Conservation (phyloP, 2,113 vertebrate genomes). For the Entomyzon cyanotis region DNA sequence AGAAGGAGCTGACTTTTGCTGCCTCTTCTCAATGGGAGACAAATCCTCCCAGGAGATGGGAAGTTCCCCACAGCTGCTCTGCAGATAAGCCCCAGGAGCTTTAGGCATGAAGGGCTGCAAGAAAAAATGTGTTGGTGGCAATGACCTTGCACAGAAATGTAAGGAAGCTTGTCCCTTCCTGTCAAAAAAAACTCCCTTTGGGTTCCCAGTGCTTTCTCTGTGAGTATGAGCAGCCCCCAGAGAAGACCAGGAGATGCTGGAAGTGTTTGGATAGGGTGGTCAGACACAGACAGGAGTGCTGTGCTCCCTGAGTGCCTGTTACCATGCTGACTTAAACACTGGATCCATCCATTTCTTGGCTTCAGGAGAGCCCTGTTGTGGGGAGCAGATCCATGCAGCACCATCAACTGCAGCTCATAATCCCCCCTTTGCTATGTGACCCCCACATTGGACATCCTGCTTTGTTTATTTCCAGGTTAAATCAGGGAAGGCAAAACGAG, state of each 20-base stretch:
- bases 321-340: background rate
- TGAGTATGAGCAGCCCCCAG: background rate
- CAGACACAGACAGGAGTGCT: background rate
- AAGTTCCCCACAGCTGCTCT: background rate
- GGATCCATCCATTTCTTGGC: background rate
- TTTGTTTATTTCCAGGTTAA: background rate
- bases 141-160: background rate
- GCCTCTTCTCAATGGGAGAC: background rate
- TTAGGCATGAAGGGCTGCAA: background rate
- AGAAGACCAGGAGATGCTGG: background rate
- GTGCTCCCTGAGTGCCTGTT: background rate
- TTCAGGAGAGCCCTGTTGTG: background rate
- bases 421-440: background rate
- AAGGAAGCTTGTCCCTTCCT: background rate
- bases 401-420: background rate
- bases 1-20: background rate
- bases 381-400: background rate
- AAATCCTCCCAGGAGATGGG: background rate
- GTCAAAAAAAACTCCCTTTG: background rate
- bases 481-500: background rate
- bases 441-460: background rate
- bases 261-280: background rate
- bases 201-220: background rate
- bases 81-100: background rate
- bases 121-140: background rate